Base-by-base conservation (phyloP, 1,140 invertebrate species). In the Calephelis virginiensis region DNA sequence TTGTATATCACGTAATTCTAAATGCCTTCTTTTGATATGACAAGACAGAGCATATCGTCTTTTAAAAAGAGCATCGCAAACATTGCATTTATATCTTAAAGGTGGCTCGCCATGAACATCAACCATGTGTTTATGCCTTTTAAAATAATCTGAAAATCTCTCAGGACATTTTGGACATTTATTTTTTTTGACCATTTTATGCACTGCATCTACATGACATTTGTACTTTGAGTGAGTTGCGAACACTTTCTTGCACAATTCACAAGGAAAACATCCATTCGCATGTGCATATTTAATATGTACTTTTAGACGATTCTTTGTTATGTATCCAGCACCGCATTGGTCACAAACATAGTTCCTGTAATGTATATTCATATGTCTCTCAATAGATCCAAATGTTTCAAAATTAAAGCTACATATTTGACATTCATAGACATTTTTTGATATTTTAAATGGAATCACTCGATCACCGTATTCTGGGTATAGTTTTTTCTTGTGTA, bases 351-450 rank as follows among this genome's bases (percentile, higher is more conserved):
- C 74, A 50, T 73, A 83, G 47, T 82, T 87, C 13, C 81, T 73
- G n/a, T 75, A 87, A 70, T 87, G 85, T 6, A 67, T 64, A 48
- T 85, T 83, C 84, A 86, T 86, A 45, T 86, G 84, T 11, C 76
- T 66, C 61, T 86, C 80, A 1, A 85, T 63, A 0, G 80, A 65
- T 1, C 79, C 78, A 45, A 86, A 83, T 0, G 75, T 78, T 43
- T 82, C 71, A 49, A 77, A 86, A 40, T 63, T 74, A 14, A 67
- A 70, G 10, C 73, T 69, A 48, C 84, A 86, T 8, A 70, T 74
- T 49, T 79, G 73, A 59, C 82, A 87, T 10, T 75, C 68, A 28
- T 77, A 77, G n/a, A 73, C 69, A 47, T 70, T 79, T 0, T 63
- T 74, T 8, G 48, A 60, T 11, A 80, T 17, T 64, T 76, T 76